Conservation (phyloP, 2,888 invertebrate species). For the Danaus chrysippus region DNA sequence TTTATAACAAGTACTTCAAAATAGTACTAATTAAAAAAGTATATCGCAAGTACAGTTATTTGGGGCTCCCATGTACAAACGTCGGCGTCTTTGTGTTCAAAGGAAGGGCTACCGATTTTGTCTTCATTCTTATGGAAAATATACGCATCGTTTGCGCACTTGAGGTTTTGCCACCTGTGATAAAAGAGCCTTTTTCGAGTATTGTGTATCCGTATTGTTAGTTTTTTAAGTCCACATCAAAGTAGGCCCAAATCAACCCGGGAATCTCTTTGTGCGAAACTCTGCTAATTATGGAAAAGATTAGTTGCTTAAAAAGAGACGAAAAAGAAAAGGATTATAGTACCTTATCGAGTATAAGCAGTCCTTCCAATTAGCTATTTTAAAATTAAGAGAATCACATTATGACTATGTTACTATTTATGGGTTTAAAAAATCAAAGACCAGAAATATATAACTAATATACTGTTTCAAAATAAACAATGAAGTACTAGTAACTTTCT, state of each 20-base stretch:
- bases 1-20: not conserved
- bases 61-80: constrained; percentile 16
- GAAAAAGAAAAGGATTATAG: constrained; percentile 49
- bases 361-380: constrained; percentile 22
- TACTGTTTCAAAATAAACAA: not conserved
- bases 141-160: constrained; percentile 64
- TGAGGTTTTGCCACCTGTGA: constrained; percentile 70
- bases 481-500: not conserved
- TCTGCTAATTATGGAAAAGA: constrained; percentile 49
- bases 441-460: too few species aligned
- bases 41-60: constrained; percentile 23
- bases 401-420: too few species aligned
- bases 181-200: constrained; percentile 51
- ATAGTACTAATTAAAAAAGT: not conserved
- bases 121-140: constrained; percentile 54
- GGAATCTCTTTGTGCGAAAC: constrained; percentile 43
- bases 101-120: constrained; percentile 54
- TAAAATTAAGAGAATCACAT: not conserved
- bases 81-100: constrained; percentile 59
- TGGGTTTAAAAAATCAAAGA: too few species aligned
- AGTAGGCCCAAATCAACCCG: constrained; percentile 33
- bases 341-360: constrained; percentile 41
- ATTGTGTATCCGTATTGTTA: constrained; percentile 52
- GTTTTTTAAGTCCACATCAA: constrained; percentile 50
- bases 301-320: constrained; percentile 48